A percentile compares a stretch with the other conserved stretches of the same genome.
Evolutionary conservation across 2,797 vertebrate species (phyloP).

Genomic region (Luscinia megarhynchos): DNA sequence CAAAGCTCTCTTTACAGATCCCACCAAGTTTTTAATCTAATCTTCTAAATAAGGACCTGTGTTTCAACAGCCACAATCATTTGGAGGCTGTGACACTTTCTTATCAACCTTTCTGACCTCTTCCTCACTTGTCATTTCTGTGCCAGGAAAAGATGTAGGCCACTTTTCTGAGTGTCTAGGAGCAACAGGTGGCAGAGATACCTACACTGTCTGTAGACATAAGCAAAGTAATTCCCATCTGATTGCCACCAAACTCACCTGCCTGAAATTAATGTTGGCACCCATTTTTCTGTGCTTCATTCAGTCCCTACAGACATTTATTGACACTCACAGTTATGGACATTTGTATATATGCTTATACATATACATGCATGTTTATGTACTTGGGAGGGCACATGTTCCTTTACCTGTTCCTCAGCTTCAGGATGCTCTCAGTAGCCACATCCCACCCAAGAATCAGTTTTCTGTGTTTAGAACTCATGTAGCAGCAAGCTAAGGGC

Average conservation of each 20-base stretch:
- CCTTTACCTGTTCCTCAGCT: not conserved
- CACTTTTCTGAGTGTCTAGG: not conserved
- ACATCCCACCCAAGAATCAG: not conserved
- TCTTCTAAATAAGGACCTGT: not conserved
- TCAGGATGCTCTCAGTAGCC: not conserved
- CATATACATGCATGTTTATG: not conserved
- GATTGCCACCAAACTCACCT: not conserved
- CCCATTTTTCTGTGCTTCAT: not conserved
- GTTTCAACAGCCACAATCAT: not conserved
- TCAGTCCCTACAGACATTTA: not conserved
- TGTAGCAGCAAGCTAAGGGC: not conserved
- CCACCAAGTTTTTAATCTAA: not conserved
- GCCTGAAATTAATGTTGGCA: not conserved
- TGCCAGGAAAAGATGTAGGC: fast-evolving
- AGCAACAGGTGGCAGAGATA: not conserved
- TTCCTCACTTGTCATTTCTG: not conserved
- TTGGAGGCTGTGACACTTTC: not conserved
- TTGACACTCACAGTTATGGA: fast-evolving
- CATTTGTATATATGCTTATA: not conserved
- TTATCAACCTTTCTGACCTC: not conserved
- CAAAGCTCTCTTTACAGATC: not conserved
- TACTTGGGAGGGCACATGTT: not conserved
- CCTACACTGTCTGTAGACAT: not conserved
- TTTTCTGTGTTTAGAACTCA: not conserved
- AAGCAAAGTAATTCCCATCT: not conserved